These are phyloP conservation scores for Hemiprocne comata DNA, from an alignment of 2,113 vertebrate genomes.

Conservation along the genomic window DNA sequence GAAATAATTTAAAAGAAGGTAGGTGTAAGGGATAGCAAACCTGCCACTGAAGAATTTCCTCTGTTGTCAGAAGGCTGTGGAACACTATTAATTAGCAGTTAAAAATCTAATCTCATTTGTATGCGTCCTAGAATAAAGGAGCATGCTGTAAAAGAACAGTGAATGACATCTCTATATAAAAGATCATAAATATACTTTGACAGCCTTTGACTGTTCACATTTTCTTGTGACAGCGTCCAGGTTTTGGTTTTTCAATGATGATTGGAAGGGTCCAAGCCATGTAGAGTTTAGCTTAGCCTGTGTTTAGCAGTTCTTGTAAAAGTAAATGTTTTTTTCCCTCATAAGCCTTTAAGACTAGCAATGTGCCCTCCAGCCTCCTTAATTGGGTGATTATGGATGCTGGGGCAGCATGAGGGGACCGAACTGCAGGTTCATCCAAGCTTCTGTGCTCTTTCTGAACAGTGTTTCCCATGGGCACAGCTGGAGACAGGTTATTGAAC, in stretches of 20 bases:
- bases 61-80: constrained; percentile 17
- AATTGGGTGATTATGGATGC: neutral
- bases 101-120: constrained; percentile 31
- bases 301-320: neutral
- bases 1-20: constrained; percentile 10
- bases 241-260: neutral
- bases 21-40: neutral
- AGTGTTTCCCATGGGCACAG: neutral
- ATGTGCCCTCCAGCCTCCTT: neutral
- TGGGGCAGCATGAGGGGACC: neutral
- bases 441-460: neutral
- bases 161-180: neutral
- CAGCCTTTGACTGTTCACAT: neutral
- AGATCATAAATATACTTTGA: neutral
- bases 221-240: neutral
- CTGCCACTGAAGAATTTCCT: neutral
- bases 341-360: neutral
- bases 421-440: neutral
- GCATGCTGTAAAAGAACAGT: neutral
- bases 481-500: neutral
- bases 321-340: neutral
- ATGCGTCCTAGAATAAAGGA: neutral
- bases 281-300: neutral
- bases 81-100: constrained; percentile 33
- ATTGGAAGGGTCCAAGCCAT: neutral